Percentiles rank a stretch among this genome's conserved stretches.
These are phyloP conservation scores for Abscondita cerata DNA, from an alignment of 2,888 invertebrate genomes.

Conservation along the genomic window DNA sequence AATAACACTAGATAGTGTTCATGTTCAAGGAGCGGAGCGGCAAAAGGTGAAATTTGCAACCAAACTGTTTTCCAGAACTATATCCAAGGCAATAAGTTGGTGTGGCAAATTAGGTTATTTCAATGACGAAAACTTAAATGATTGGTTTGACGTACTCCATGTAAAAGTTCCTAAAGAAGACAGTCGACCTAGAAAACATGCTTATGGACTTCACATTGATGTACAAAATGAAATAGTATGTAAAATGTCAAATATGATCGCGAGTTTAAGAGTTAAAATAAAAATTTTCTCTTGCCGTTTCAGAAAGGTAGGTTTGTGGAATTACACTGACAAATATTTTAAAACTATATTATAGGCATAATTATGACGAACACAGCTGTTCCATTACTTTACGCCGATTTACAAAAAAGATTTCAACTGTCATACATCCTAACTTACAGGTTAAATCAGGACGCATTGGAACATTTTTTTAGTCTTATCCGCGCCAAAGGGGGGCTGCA, in stretches of 20 bases:
- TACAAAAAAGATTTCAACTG: conserved; percentile 26
- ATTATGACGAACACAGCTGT: conserved; percentile 33
- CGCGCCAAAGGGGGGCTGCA: conserved; percentile 24
- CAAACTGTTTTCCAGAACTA: conserved; percentile 41
- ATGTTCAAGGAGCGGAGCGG: conserved; percentile 13
- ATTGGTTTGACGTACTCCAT: conserved; percentile 40
- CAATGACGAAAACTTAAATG: conserved; percentile 27
- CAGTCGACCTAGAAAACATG: conserved; percentile 28
- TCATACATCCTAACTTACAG: conserved; percentile 38
- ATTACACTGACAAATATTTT: too few species aligned
- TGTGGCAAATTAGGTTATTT: conserved; percentile 31
- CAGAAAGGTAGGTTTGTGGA: too few species aligned
- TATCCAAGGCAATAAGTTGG: conserved; percentile 34
- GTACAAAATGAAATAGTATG: conserved; percentile 38
- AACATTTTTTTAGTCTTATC: conserved; percentile 39
- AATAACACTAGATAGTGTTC: conserved; percentile 25
- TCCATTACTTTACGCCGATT: conserved; percentile 27
- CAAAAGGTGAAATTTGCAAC: conserved; percentile 38
- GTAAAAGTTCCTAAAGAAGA: conserved; percentile 24
- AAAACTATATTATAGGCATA: too few species aligned
- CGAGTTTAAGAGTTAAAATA: conserved; percentile 32
- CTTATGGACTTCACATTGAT: conserved; percentile 35
- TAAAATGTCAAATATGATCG: conserved; percentile 33
- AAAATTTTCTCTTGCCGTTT: conserved; percentile 38
- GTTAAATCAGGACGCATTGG: conserved; percentile 42